Base-by-base conservation (phyloP, 2,113 vertebrate genomes). In the Nestor notabilis region DNA sequence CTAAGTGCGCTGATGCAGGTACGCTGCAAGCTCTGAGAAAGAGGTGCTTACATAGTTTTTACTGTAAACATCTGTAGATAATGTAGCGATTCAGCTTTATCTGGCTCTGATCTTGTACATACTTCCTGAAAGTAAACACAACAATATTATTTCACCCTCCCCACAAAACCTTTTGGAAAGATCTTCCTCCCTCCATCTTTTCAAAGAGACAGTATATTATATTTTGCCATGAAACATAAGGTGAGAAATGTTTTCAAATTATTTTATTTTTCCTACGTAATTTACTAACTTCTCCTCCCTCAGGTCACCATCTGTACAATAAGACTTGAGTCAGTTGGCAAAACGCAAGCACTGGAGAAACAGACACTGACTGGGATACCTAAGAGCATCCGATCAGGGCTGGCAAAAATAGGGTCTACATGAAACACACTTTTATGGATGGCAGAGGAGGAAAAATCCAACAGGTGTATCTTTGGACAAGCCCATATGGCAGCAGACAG, bases 341-440 rank as follows among this genome's bases (percentile, higher is more conserved):
- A 61, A 89, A 61, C 11, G 43, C 4, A 70, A 60, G 6, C 19
- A 47, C 7, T 11, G 27, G 29, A 66, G 23, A 93, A 83, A 81
- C 3, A 31, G 7, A 8, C 41, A 1, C 18, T 25, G 6, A 13
- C 15, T 13, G 39, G 28, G 20, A 63, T 27, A 68, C 4, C 2
- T 10, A 46, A 69, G 39, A 15, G 1, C 7, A 47, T 61, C 43
- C 13, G 11, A n/a, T 52, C 10, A 47, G 23, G 0, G 0, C n/a
- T 52, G 41, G 31, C 15, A 83, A 58, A 79, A 55, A 52, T n/a
- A 4, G 2, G 9, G 1, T 65, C 82, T 85, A 13, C 5, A 37
- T 0, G 1, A 71, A 63, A 43, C 9, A 64, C 15, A 14, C 4
- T 78, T 85, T 50, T 75, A 11, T 70, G 41, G 10, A 58, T 29